Percentiles rank a stretch among this genome's conserved stretches.
These are phyloP conservation scores for Phylloscopus collybita DNA, from an alignment of 2,797 vertebrate species.

Conservation along the genomic window DNA sequence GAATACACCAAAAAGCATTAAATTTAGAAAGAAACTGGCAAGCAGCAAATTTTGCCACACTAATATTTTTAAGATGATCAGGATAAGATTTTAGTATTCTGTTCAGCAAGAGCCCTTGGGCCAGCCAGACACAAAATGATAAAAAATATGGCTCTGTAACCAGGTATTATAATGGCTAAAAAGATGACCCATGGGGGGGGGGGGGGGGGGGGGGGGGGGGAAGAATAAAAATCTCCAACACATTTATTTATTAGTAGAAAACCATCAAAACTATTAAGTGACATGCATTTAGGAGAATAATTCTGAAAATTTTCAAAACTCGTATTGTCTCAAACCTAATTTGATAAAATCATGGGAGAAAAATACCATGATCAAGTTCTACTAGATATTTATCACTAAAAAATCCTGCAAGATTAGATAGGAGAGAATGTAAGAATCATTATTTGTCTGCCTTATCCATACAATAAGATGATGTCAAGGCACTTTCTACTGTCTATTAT, in stretches of 20 bases:
- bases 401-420: background rate
- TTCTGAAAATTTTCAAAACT: background rate
- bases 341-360: background rate
- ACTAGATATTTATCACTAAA: background rate
- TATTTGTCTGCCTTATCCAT: background rate
- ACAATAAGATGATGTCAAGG: background rate
- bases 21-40: background rate
- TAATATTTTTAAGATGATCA: background rate
- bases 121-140: background rate
- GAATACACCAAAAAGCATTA: background rate
- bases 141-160: background rate
- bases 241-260: background rate
- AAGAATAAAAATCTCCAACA: background rate
- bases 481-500: background rate
- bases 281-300: background rate
- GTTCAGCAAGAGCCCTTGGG: background rate
- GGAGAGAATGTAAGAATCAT: background rate
- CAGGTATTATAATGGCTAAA: background rate
- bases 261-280: background rate
- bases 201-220: fast-evolving
- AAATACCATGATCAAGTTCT: background rate
- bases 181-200: fast-evolving
- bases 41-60: background rate
- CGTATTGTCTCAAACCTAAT: background rate
- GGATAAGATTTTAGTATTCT: background rate